Percentiles rank a stretch among this genome's conserved stretches.
These are phyloP conservation scores for Drosophila kanapiae DNA, from an alignment of 1,140 invertebrate genomes.

Conservation along the genomic window DNA sequence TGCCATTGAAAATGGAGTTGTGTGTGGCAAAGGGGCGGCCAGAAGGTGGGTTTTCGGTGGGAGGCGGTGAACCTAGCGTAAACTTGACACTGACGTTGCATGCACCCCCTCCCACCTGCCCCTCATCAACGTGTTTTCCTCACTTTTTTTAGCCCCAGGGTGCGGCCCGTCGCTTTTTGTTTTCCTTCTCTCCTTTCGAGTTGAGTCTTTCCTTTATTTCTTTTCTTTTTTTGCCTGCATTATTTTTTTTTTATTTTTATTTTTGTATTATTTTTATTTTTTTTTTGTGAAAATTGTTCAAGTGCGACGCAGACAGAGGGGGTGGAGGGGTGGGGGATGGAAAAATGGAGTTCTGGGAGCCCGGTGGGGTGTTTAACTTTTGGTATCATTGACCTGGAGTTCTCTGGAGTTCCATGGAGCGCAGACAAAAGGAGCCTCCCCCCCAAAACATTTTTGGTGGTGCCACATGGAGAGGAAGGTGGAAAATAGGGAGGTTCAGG, in stretches of 20 bases:
- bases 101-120: slow-evolving; percentile 7
- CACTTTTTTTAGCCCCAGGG: slow-evolving; percentile 35
- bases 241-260: slow-evolving; percentile 13
- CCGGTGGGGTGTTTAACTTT: slow-evolving; percentile 77
- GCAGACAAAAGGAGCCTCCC: slow-evolving; percentile 51
- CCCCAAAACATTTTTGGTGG: slow-evolving; percentile 13
- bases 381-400: slow-evolving; percentile 81
- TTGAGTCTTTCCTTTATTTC: slow-evolving; percentile 26
- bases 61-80: slow-evolving; percentile 58
- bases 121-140: neutral
- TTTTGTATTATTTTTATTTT: slow-evolving; percentile 18
- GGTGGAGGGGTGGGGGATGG: neutral
- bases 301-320: slow-evolving; percentile 73
- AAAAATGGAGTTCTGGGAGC: slow-evolving; percentile 1
- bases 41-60: neutral
- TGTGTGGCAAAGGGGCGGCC: slow-evolving; percentile 15
- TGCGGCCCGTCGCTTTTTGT: slow-evolving; percentile 47
- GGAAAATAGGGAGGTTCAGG: neutral
- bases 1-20: slow-evolving; percentile 84
- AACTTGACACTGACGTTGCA: slow-evolving; percentile 80
- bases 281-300: slow-evolving; percentile 79
- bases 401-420: slow-evolving; percentile 47
- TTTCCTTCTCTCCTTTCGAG: slow-evolving; percentile 45
- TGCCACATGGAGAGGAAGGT: too few relatives aligned
- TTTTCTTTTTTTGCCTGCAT: slow-evolving; percentile 19